Conservation (phyloP, 1,140 invertebrate genomes). For the Bombus consobrinus region DNA sequence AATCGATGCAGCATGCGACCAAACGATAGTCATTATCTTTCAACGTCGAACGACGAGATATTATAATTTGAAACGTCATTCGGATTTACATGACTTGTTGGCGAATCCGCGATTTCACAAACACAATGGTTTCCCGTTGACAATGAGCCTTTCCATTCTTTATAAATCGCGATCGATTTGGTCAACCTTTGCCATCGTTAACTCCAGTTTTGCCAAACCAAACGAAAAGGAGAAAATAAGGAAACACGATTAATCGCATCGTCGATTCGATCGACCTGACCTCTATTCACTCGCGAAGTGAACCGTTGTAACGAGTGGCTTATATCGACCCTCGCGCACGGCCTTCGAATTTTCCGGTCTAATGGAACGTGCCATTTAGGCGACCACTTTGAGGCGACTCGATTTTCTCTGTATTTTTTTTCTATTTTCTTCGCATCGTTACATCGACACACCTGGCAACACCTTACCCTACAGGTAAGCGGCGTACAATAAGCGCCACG, state of each 20-base stretch:
- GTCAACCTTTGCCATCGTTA: no score
- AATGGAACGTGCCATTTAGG: constrained; percentile 57
- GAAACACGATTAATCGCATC: constrained; percentile 58
- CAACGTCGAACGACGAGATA: background rate
- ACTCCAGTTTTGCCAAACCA: background rate
- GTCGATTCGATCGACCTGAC: constrained; percentile 51
- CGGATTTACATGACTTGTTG: background rate
- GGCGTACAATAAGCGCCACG: background rate
- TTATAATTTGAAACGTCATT: constrained; percentile 23
- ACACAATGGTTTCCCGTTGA: background rate
- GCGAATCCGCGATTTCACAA: background rate
- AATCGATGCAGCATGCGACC: background rate
- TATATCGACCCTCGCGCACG: constrained; percentile 49
- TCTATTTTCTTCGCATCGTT: constrained; percentile 4
- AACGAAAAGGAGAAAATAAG: constrained; percentile 31
- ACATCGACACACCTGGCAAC: background rate
- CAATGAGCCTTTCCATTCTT: background rate
- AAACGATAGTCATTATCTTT: background rate
- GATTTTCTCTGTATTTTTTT: constrained; percentile 32
- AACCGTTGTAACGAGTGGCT: constrained; percentile 50
- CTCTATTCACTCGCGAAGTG: constrained; percentile 49
- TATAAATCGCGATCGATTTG: no score
- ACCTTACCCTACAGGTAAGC: background rate
- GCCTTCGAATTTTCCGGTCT: constrained; percentile 67
- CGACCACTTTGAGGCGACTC: constrained; percentile 40